These are phyloP conservation scores for Camponotus floridanus DNA, from an alignment of 1,140 invertebrate genomes.

Conservation along the genomic window DNA sequence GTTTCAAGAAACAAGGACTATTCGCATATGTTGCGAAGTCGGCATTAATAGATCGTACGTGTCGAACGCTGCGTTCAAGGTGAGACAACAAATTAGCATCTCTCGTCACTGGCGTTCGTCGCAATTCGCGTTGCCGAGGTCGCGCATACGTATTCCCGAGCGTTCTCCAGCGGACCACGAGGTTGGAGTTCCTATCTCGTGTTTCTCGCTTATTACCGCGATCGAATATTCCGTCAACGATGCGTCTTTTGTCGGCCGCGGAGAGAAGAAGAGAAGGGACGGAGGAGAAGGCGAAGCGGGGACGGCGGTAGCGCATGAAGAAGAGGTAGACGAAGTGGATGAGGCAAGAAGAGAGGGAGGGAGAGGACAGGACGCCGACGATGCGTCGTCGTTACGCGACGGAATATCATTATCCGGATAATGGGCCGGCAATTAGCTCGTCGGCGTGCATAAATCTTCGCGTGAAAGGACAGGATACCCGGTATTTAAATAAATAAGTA, in stretches of 20 bases:
- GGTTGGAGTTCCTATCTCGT: constrained; percentile 42
- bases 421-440: constrained; percentile 81
- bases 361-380: constrained; percentile 56
- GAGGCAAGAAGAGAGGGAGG: background rate
- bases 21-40: background rate
- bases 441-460: constrained; percentile 81
- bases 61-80: constrained; percentile 27
- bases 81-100: constrained; percentile 56
- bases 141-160: constrained; percentile 44
- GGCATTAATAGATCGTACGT: constrained; percentile 20
- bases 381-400: constrained; percentile 76
- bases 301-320: background rate
- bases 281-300: background rate
- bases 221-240: constrained; percentile 67
- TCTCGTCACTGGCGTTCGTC: constrained; percentile 38
- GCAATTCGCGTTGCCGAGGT: constrained; percentile 30
- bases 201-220: constrained; percentile 52
- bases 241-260: constrained; percentile 63
- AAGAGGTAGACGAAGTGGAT: constrained; percentile 34
- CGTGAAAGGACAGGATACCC: constrained; percentile 81
- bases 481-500: constrained; percentile 82
- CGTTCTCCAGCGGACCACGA: constrained; percentile 27
- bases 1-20: background rate
- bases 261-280: constrained; percentile 25
- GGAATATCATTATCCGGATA: constrained; percentile 81